Conservation (phyloP, 1,140 invertebrate genomes). For the Diachasmimorpha longicaudata region DNA sequence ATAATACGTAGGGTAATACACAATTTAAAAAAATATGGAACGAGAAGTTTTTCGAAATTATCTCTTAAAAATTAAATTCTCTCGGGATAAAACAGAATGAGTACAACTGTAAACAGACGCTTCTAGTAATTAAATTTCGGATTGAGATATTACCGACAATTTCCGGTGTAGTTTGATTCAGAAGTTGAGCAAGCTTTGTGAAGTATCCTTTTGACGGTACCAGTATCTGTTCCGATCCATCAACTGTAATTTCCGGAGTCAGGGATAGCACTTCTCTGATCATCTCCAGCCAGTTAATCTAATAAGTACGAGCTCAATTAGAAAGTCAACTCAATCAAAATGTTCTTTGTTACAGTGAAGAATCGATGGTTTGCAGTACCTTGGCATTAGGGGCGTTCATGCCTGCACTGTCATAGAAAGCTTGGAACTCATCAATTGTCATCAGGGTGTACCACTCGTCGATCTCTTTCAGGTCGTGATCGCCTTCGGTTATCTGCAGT, state of each 20-base stretch:
- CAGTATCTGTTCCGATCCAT: neutral
- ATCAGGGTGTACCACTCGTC: neutral
- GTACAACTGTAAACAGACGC: too few species aligned
- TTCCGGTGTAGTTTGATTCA: neutral
- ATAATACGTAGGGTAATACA: too few species aligned
- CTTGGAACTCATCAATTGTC: neutral
- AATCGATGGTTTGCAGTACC: neutral
- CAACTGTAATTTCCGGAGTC: slow-evolving; percentile 3
- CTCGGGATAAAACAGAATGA: neutral
- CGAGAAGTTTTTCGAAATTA: too few species aligned
- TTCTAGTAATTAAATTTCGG: neutral
- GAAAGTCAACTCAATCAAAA: neutral
- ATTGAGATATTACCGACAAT: neutral
- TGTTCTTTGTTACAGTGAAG: neutral
- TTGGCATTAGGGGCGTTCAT: neutral
- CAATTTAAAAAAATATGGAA: too few species aligned
- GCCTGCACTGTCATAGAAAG: neutral
- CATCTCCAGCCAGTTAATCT: slow-evolving; percentile 15
- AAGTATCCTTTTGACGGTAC: neutral
- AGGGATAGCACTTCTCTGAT: neutral
- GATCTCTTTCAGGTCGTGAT: neutral
- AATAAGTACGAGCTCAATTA: too few species aligned
- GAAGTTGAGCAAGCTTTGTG: neutral
- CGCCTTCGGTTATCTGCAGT: neutral
- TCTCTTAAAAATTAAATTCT: too few species aligned